Conservation (phyloP, 2,113 vertebrate species). For the Bombycilla garrulus region DNA sequence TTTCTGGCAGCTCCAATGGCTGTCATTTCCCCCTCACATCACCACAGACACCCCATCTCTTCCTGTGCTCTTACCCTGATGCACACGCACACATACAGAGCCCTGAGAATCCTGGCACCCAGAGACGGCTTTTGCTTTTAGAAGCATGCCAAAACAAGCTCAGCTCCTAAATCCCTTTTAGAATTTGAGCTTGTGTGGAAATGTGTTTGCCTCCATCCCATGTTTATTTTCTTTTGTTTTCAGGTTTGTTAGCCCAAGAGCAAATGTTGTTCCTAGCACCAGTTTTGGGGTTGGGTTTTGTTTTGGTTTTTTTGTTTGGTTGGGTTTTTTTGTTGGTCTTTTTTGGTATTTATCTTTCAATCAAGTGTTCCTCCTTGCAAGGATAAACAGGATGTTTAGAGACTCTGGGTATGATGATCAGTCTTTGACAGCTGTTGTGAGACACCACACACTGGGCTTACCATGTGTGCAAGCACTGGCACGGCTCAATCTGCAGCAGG, state of each 20-base stretch:
- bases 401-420: slow-evolving; percentile 38
- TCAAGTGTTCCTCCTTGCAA: slow-evolving; percentile 55
- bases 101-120: slow-evolving; percentile 38
- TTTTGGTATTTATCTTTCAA: slow-evolving; percentile 50
- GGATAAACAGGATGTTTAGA: slow-evolving; percentile 59
- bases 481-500: not conserved
- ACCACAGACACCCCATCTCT: not conserved
- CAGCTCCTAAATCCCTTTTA: slow-evolving; percentile 54
- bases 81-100: not conserved
- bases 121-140: slow-evolving; percentile 2
- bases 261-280: slow-evolving; percentile 41
- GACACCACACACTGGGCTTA: slow-evolving; percentile 20
- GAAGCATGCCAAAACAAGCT: slow-evolving; percentile 52
- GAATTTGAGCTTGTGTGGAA: slow-evolving; percentile 47
- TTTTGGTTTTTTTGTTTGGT: not conserved
- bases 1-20: not conserved
- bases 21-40: not conserved
- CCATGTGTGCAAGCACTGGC: slow-evolving; percentile 21
- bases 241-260: slow-evolving; percentile 54
- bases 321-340: not conserved
- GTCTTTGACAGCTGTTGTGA: slow-evolving; percentile 46
- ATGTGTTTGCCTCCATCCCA: slow-evolving; percentile 39
- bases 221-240: slow-evolving; percentile 68
- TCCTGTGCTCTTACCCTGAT: not conserved
- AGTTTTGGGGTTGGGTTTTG: not conserved